Conservation (phyloP, 2,888 invertebrate genomes). For the Acronicta leporina region DNA sequence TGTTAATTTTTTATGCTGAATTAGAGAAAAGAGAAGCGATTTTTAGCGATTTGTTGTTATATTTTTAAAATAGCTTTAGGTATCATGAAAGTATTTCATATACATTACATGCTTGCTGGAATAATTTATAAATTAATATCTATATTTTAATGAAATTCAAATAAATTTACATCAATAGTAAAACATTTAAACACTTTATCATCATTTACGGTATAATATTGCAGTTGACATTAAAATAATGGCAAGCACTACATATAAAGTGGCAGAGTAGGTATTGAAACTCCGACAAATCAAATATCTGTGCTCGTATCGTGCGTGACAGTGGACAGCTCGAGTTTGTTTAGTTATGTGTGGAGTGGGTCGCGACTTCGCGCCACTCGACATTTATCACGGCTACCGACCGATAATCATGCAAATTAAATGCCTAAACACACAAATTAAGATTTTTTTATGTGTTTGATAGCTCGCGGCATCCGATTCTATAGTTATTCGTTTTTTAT, state of each 20-base stretch:
- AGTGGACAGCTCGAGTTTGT: conserved; percentile 33
- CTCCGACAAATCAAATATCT: conserved; percentile 10
- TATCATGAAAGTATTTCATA: no score
- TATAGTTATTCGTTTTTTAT: conserved; percentile 6
- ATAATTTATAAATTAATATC: no score
- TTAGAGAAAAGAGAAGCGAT: not conserved
- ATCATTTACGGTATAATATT: conserved; percentile 13
- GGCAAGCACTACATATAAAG: conserved; percentile 9
- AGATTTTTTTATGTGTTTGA: conserved; percentile 14
- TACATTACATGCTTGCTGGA: no score
- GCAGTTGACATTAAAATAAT: conserved; percentile 1
- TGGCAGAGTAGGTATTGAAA: not conserved
- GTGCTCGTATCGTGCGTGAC: conserved; percentile 4
- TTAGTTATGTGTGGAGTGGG: conserved; percentile 18
- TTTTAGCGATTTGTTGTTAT: no score
- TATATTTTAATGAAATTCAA: no score
- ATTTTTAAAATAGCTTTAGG: no score
- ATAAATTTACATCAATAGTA: not conserved
- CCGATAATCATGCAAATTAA: conserved; percentile 43
- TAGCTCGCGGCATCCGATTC: conserved; percentile 1
- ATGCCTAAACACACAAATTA: conserved; percentile 17
- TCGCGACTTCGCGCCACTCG: conserved; percentile 13
- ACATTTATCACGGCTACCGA: conserved; percentile 41
- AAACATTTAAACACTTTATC: not conserved
- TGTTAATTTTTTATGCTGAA: conserved; percentile 7